Percentiles rank a stretch among this genome's conserved stretches.
phyloP scores from a whole-genome alignment of 2,113 vertebrate species.

The Numenius arquata region DNA sequence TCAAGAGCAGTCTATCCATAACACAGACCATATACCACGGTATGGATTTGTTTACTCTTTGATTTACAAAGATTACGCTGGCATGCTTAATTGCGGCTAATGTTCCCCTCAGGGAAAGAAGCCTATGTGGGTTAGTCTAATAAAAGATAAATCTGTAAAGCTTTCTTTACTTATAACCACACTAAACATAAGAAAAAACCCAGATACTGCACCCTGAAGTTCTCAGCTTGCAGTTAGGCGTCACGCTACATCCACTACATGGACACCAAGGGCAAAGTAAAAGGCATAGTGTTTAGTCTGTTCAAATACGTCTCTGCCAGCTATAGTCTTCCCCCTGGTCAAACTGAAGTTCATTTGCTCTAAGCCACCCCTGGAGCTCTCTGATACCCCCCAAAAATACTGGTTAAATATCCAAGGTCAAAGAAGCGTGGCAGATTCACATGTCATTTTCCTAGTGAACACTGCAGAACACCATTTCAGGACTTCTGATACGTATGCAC shows the following conservation, averaged over 20 bases:
- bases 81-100: neutral
- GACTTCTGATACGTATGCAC: neutral
- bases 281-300: neutral
- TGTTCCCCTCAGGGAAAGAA: neutral
- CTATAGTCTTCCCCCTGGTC: neutral
- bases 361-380: neutral
- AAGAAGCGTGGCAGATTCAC: neutral
- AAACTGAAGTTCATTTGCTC: neutral
- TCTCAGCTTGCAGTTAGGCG: neutral
- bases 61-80: conserved; percentile 21
- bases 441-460: neutral
- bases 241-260: neutral
- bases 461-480: neutral
- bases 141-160: conserved; percentile 46
- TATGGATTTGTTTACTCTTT: conserved; percentile 44
- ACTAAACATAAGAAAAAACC: conserved; percentile 4
- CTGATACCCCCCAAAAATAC: neutral
- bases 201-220: neutral
- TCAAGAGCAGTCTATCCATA: neutral
- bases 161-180: conserved; percentile 14
- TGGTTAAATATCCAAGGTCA: neutral
- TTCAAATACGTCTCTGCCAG: neutral
- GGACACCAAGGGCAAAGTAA: neutral
- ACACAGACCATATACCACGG: neutral
- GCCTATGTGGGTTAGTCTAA: conserved; percentile 21